A percentile compares a stretch with the other conserved stretches of the same genome.
phyloP scores from a whole-genome alignment of 2,113 vertebrate species.

The Brachyhypopomus gauderio region DNA sequence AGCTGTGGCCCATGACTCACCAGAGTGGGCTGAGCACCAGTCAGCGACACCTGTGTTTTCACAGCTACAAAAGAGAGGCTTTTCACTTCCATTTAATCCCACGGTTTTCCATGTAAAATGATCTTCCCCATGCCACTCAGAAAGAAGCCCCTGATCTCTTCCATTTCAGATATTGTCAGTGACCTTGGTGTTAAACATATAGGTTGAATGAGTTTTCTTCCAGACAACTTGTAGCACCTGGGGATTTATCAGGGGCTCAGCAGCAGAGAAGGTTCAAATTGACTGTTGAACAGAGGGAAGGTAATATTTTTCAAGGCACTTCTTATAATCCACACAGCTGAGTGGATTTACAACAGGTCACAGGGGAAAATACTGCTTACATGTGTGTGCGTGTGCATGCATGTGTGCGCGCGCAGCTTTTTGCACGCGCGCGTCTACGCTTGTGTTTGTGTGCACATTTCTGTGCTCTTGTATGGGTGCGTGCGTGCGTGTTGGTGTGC shows the following conservation, averaged over 20 bases:
- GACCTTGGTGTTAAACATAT: conserved; percentile 63
- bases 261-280: conserved; percentile 57
- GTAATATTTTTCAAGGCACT: conserved; percentile 59
- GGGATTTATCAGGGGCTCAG: conserved; percentile 61
- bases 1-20: conserved; percentile 43
- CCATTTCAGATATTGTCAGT: conserved; percentile 56
- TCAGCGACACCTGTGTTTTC: conserved; percentile 29
- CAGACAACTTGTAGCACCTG: conserved; percentile 48
- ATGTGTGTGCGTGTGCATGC: not conserved
- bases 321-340: conserved; percentile 56
- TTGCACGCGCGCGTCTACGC: not conserved
- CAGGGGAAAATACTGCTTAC: conserved; percentile 27
- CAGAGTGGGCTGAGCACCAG: conserved; percentile 23
- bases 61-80: conserved; percentile 28
- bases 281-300: conserved; percentile 59
- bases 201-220: conserved; percentile 56
- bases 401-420: conserved; percentile 11
- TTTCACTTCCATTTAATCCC: conserved; percentile 55
- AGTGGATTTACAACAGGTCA: conserved; percentile 51
- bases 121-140: conserved; percentile 49
- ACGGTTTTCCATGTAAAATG: conserved; percentile 56
- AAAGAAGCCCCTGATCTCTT: conserved; percentile 33
- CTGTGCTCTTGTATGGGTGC: too few species aligned
- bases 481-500: conserved; percentile 11
- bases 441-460: not conserved